Evolutionary conservation across 2,797 vertebrate genomes (phyloP), one percentile per base, ranked within the genome.

Genomic region (Podarcis lilfordi): DNA sequence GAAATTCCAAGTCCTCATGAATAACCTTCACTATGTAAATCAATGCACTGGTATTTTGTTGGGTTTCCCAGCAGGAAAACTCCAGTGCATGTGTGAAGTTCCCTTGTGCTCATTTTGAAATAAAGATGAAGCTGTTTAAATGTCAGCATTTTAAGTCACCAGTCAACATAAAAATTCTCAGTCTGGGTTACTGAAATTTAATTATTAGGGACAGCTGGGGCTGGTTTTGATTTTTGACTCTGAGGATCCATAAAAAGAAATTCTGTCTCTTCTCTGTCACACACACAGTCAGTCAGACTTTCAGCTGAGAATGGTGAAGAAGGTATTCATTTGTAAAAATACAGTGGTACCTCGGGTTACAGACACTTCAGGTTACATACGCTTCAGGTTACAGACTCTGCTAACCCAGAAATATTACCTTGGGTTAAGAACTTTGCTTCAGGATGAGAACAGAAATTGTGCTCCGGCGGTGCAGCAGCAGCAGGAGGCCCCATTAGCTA

Each of bases 21-120:
- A 95, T 94, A 95, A 94, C 93, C 93, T 95, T 95, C 89, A 13
- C 91, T 90, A 86, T 93, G 92, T 89, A 94, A 95, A 95, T 95
- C 91, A 90, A 40, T 84, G 0, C 82, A 78, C 83, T 89, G 88
- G 77, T 93, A 89, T 93, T 94, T 92, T 91, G 89, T 92, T 92
- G 83, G 89, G 90, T 95, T 95, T 95, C 88, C 91, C 88, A 94
- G 91, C 86, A 92, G 91, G 93, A 89, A 95, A 94, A 91, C 90
- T 43, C 91, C 88, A 92, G 92, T 92, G 55, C 79, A 90, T 91
- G 75, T 93, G 79, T 89, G 92, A 95, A 93, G 88, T 94, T 96
- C 92, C 88, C 94, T 88, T 61, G 6, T 88, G 84, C 83, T 94
- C 92, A 93, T 91, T 95, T 93, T 93, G 91, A 94, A 94, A 93